Percentiles rank a stretch among this genome's conserved stretches.
Conservation (phyloP, 2,888 invertebrate genomes). For the Brachypterus glaber region DNA sequence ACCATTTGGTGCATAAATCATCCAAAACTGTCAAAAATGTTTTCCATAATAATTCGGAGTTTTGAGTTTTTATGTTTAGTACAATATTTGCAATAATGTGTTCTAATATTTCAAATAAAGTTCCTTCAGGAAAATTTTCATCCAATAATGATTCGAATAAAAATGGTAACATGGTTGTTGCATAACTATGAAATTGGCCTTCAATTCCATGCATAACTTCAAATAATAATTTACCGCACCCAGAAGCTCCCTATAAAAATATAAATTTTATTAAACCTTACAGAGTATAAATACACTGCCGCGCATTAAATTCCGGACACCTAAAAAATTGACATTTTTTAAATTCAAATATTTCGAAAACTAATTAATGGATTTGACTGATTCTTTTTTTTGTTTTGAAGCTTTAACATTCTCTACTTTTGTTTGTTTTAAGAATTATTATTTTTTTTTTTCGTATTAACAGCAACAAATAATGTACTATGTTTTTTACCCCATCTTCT, state of each 20-base stretch:
- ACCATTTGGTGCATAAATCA: slow-evolving; percentile 12
- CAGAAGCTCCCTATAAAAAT: slow-evolving; percentile 56
- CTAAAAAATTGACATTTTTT: no score
- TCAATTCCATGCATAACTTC: slow-evolving; percentile 78
- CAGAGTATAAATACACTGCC: no score
- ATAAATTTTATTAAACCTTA: no score
- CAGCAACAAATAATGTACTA: no score
- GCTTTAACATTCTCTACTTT: no score
- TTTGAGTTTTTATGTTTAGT: slow-evolving; percentile 51
- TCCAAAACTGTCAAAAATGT: slow-evolving; percentile 40
- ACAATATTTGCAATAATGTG: slow-evolving; percentile 56
- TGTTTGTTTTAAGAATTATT: no score
- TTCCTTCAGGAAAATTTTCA: slow-evolving; percentile 43
- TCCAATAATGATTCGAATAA: slow-evolving; percentile 54
- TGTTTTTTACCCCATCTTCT: no score
- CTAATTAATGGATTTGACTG: no score
- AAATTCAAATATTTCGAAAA: no score
- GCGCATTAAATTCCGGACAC: no score
- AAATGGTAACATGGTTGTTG: slow-evolving; percentile 59
- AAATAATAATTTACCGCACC: slow-evolving; percentile 80
- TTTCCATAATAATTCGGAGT: slow-evolving; percentile 59
- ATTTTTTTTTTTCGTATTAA: no score
- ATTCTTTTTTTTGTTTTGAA: no score
- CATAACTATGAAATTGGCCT: slow-evolving; percentile 77
- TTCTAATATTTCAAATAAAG: slow-evolving; percentile 55